These are phyloP conservation scores for Aegotheles bennettii DNA, from an alignment of 2,113 vertebrate genomes.

Conservation along the genomic window DNA sequence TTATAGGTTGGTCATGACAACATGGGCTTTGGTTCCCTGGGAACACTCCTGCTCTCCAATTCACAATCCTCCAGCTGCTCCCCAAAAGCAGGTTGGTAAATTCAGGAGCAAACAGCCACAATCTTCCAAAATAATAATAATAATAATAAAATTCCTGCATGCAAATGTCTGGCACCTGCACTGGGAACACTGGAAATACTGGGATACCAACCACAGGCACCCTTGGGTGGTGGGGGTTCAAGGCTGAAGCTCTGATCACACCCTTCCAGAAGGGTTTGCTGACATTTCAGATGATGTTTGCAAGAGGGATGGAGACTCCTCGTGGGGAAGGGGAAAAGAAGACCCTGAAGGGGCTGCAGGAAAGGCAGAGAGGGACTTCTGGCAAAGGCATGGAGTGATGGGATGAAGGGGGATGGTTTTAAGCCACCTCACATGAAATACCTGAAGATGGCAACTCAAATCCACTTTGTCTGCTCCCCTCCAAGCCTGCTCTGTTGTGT, in stretches of 20 bases:
- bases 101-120: accelerated
- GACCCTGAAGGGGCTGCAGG: too few species aligned
- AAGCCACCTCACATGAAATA: too few species aligned
- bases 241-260: background rate
- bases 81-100: background rate
- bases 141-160: background rate
- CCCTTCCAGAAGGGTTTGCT: background rate
- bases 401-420: too few species aligned
- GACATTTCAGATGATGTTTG: background rate
- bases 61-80: slow-evolving; percentile 27
- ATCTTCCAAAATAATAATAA: background rate
- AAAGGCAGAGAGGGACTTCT: too few species aligned
- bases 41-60: background rate
- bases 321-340: accelerated
- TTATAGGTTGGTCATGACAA: background rate
- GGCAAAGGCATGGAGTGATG: too few species aligned
- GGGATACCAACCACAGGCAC: background rate
- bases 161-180: background rate
- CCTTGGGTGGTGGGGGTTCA: background rate
- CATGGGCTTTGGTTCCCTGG: background rate
- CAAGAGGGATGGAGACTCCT: background rate
- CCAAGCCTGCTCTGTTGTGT: too few species aligned
- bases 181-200: accelerated
- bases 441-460: too few species aligned
- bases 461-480: too few species aligned